Evolutionary conservation across 2,797 vertebrate species (phyloP), one percentile per base, ranked within the genome.

Genomic region (Streptopelia turtur): DNA sequence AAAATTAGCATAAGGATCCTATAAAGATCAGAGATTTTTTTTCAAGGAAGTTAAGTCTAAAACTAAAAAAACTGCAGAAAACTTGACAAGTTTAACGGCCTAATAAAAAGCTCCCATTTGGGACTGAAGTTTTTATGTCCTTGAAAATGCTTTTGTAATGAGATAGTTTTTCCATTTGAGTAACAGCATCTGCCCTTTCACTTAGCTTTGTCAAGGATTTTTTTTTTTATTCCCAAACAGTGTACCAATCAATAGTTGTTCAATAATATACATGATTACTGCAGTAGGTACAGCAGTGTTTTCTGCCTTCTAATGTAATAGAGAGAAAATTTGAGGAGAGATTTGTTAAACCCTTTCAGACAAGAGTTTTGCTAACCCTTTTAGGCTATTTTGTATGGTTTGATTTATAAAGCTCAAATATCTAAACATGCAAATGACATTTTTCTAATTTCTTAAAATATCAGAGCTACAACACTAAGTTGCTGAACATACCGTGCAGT

Each of bases 121-220:
- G 53, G 31, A 84, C 20, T 10, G 55, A 91, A 93, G 37, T n/a
- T 95, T 95, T 83, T 83, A 64, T 39, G 69, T 55, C 93, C 90
- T 96, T 97, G 86, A 88, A 97, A 89, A 92, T 57, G 33, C 13
- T 96, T 83, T 95, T 94, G 22, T 93, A 90, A 97, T 92, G 91
- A 97, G 89, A 90, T 24, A 50, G 66, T 86, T 96, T 95, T 81
- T 82, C 33, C 47, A 53, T 80, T 77, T 94, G 68, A 85, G 60
- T 82, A 95, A 85, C 64, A 50, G 45, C 64, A 92, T 57, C 82
- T 96, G 74, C 59, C 55, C 59, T 95, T 95, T 90, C 77, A 80
- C 16, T 86, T 80, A 91, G 82, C 76, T 96, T 87, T 91, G 70
- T 89, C 79, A 92, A 94, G 43, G 66, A 85, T 47, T 70, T 83